Conservation (phyloP, 2,113 vertebrate species). For the Dolichallabes microphthalmus region DNA sequence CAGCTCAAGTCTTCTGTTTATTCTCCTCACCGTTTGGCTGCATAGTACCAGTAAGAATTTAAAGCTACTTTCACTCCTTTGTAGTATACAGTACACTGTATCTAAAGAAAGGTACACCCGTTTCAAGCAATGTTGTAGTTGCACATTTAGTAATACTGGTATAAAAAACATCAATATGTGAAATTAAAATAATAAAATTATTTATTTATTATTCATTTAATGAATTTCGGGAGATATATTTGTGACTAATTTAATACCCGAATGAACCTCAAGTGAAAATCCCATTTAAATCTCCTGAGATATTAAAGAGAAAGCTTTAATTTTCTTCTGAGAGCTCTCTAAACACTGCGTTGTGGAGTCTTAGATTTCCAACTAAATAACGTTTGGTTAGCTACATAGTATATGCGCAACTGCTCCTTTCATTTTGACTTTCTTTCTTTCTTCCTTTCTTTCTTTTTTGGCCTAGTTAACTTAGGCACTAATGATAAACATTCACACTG, state of each 20-base stretch:
- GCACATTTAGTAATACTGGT: background rate
- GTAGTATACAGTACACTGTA: no score
- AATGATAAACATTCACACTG: conserved; percentile 10
- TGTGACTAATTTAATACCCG: background rate
- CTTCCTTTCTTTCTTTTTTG: background rate
- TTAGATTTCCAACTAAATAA: background rate
- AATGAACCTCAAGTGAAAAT: background rate
- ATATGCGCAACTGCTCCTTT: conserved; percentile 4
- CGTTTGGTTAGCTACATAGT: background rate
- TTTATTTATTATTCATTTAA: background rate
- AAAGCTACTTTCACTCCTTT: no score
- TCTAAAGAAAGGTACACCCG: background rate
- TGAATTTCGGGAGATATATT: background rate
- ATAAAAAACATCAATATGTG: background rate
- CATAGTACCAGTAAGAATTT: no score
- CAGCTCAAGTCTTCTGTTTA: background rate
- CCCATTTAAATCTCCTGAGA: background rate
- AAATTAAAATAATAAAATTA: background rate
- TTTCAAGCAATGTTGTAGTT: background rate
- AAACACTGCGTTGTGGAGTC: background rate
- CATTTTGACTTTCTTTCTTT: background rate
- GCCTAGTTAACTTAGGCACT: conserved; percentile 32
- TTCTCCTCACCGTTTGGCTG: no score
- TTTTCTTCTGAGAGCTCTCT: background rate
- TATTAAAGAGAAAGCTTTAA: background rate